Conservation (phyloP, 64 coral and sea anemone species). For the Platygyra sinensis region DNA sequence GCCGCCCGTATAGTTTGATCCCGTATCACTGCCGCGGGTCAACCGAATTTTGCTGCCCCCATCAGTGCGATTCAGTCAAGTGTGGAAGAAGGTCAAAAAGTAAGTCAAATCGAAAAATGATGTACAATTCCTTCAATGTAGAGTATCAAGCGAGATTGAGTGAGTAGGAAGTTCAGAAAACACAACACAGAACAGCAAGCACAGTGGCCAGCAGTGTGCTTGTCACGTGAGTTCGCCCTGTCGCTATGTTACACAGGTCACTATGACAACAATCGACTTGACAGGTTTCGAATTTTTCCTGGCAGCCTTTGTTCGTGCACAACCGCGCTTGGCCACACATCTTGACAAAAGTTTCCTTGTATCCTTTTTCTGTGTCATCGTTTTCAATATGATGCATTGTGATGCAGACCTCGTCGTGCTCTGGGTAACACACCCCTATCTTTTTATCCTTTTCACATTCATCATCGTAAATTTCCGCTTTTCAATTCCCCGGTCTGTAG, state of each 20-base stretch:
- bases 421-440: rapidly evolving
- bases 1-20: background rate
- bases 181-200: background rate
- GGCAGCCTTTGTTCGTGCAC: conserved; percentile 1
- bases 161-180: background rate
- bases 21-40: no score
- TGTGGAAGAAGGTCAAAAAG: background rate
- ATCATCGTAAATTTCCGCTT: background rate
- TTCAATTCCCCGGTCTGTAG: no score
- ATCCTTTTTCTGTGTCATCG: background rate
- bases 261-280: background rate
- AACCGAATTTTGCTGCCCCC: no score
- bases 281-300: background rate
- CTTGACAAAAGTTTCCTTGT: background rate
- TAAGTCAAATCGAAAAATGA: no score
- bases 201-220: background rate
- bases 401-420: background rate
- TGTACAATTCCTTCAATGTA: no score
- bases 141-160: background rate
- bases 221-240: background rate
- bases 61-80: background rate
- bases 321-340: background rate
- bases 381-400: background rate
- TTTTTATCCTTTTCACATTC: background rate
- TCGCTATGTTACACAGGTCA: conserved; percentile 13